These are phyloP conservation scores for Hipposideros armiger DNA, from an alignment of 2,113 vertebrate species.

Conservation along the genomic window DNA sequence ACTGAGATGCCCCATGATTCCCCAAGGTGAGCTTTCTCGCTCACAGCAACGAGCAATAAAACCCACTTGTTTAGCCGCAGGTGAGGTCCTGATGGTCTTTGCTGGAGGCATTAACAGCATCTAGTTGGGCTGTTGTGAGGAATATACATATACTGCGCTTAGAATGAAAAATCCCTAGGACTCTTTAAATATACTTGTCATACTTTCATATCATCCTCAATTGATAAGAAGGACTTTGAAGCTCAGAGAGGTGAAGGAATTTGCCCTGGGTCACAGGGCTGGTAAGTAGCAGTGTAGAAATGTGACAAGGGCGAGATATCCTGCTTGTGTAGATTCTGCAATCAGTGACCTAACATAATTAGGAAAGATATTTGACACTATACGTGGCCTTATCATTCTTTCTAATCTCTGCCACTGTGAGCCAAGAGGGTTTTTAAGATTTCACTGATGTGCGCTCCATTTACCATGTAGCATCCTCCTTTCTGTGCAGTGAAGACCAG, in stretches of 20 bases:
- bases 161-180: neutral
- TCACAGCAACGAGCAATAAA: neutral
- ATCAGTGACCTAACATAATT: neutral
- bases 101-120: neutral
- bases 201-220: rapidly evolving
- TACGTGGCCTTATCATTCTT: neutral
- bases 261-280: neutral
- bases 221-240: neutral
- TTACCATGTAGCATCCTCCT: neutral
- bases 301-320: too few relatives aligned
- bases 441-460: neutral
- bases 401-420: neutral
- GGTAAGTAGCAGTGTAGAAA: neutral
- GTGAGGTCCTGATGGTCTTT: neutral
- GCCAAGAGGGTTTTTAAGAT: neutral
- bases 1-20: too few relatives aligned
- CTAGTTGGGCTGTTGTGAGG: neutral
- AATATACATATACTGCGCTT: neutral
- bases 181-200: neutral
- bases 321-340: neutral
- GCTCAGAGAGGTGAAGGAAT: neutral
- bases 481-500: neutral
- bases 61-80: neutral
- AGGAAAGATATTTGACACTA: neutral
- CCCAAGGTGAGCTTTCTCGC: neutral